These are phyloP conservation scores for Parnassius mnemosyne DNA, from an alignment of 2,888 invertebrate genomes.

Conservation along the genomic window DNA sequence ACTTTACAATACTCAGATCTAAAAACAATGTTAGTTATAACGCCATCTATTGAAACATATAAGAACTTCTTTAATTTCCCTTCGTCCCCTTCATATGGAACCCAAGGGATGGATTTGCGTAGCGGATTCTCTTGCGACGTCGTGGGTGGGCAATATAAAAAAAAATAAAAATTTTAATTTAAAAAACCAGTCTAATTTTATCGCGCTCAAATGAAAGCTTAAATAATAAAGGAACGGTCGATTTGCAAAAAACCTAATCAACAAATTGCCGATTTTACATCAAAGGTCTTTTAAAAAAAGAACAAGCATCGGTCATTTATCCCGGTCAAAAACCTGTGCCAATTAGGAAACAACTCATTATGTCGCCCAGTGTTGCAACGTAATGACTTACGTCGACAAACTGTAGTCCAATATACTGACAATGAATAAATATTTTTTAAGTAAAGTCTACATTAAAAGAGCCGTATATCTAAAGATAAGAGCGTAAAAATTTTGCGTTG, in stretches of 20 bases:
- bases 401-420: neutral
- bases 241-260: slow-evolving; percentile 8
- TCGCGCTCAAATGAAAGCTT: neutral
- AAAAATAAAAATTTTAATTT: too few relatives aligned
- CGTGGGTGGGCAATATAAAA: too few relatives aligned
- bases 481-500: slow-evolving; percentile 11
- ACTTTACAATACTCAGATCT: too few relatives aligned
- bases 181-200: too few relatives aligned
- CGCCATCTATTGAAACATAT: too few relatives aligned
- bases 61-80: too few relatives aligned
- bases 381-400: slow-evolving; percentile 17
- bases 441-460: neutral
- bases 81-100: too few relatives aligned
- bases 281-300: slow-evolving; percentile 28
- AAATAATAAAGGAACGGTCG: slow-evolving; percentile 8
- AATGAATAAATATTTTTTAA: slow-evolving; percentile 3
- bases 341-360: slow-evolving; percentile 38
- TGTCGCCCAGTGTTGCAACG: slow-evolving; percentile 31
- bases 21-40: too few relatives aligned
- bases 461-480: slow-evolving; percentile 6
- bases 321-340: slow-evolving; percentile 36
- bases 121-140: too few relatives aligned
- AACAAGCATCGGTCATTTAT: slow-evolving; percentile 34
- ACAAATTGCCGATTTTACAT: slow-evolving; percentile 20
- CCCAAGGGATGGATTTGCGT: too few relatives aligned